phyloP scores from a whole-genome alignment of 1,140 invertebrate species.

The Cherax quadricarinatus region DNA sequence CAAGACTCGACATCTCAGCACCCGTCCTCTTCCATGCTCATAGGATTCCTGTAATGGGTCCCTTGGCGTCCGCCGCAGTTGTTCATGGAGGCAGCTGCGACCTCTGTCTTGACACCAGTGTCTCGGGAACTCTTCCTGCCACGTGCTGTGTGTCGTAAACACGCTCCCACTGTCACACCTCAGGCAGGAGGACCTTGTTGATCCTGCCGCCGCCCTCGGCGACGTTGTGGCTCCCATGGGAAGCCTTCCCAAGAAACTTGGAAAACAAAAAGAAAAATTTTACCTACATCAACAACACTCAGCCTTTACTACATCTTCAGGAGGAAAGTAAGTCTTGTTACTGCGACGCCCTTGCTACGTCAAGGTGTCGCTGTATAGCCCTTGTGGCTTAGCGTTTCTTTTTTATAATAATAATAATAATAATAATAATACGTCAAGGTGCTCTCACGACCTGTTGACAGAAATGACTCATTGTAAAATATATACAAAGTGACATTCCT shows the following conservation, averaged over 20 bases:
- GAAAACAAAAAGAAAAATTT: not conserved
- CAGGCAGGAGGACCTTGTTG: not conserved
- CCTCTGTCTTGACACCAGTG: not conserved
- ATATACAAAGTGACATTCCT: too few relatives aligned
- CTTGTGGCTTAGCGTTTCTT: too few relatives aligned
- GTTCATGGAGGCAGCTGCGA: not conserved
- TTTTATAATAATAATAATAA: too few relatives aligned
- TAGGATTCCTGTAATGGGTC: not conserved
- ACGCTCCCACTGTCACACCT: not conserved
- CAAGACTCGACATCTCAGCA: not conserved
- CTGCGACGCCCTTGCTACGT: too few relatives aligned
- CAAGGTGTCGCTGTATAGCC: too few relatives aligned
- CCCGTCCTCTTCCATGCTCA: not conserved
- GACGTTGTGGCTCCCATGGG: not conserved
- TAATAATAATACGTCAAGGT: too few relatives aligned
- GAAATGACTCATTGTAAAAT: too few relatives aligned
- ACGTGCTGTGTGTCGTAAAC: conserved; percentile 4
- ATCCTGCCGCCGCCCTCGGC: not conserved
- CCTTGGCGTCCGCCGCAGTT: not conserved
- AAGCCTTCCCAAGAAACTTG: not conserved
- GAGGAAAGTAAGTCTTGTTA: too few relatives aligned
- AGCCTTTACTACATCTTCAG: too few relatives aligned
- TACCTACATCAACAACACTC: too few relatives aligned
- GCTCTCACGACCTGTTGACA: too few relatives aligned
- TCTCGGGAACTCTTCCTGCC: conserved; percentile 5